Evolutionary conservation across 1,140 invertebrate species (phyloP), one percentile per base, ranked within the genome.

Genomic region (Pogonognathellus flavescens): DNA sequence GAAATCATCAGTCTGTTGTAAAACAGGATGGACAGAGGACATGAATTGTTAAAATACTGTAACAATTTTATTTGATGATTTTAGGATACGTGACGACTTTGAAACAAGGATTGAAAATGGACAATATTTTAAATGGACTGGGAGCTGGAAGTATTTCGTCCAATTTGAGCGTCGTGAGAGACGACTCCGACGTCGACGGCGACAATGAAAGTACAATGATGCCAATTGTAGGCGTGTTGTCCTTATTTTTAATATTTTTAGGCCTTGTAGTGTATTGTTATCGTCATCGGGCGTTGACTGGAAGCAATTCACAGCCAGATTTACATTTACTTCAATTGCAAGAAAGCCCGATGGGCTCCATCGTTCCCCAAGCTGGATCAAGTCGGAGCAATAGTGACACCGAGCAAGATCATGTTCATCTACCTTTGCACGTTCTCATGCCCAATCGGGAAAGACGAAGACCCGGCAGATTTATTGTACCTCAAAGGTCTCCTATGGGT

Each of bases 201-300:
- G 85, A 86, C 11, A 55, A 25, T 50, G 82, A 82, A 80, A 86
- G 52, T 59, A 84, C 93, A 0, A 92, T 94, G 0, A 93, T 93
- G 16, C 92, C 94, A 49, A 93, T 94, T 25, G 93, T 93, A 49
- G 93, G 93, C 41, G 93, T 93, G 11, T 92, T 94, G 80, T 91
- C 94, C 87, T 92, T 92, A 3, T 92, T 93, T 84, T 92, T 94
- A 62, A 88, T 94, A 6, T 91, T 94, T 50, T 88, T 95, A 4
- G 93, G 92, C 0, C 87, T 94, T n/a, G 92, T 91, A 0, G 90
- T 94, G 0, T 94, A 94, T 84, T 94, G 93, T 88, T 94, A 94
- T 87, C 90, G 93, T 31, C 91, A 92, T 85, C 91, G 91, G 72
- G 90, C 91, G 14, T 89, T 88, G 52, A 84, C 11, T 31, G 50